These are phyloP conservation scores for Telenomus remus DNA, from an alignment of 1,140 invertebrate species.

Conservation along the genomic window DNA sequence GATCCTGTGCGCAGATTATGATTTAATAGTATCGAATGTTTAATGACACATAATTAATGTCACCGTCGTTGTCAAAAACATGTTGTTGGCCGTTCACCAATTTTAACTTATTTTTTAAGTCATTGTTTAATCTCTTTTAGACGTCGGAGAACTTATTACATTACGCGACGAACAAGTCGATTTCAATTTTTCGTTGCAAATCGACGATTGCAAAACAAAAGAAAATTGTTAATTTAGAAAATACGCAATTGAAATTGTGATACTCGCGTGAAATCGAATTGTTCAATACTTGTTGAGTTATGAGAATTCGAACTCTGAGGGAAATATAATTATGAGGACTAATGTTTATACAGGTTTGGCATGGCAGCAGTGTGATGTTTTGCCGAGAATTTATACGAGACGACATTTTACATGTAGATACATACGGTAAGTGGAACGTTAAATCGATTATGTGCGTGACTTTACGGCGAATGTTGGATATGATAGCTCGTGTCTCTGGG, in stretches of 20 bases:
- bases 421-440: constrained; percentile 59
- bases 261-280: too few relatives aligned
- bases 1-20: constrained; percentile 30
- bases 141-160: too few relatives aligned
- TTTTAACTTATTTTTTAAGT: too few relatives aligned
- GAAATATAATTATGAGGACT: constrained; percentile 1
- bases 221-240: not conserved
- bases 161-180: too few relatives aligned
- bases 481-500: constrained; percentile 59
- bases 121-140: too few relatives aligned
- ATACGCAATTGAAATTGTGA: constrained; percentile 20
- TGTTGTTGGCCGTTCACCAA: constrained; percentile 7
- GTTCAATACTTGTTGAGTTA: not conserved
- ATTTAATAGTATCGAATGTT: constrained; percentile 46
- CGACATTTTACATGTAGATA: constrained; percentile 43
- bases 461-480: constrained; percentile 56
- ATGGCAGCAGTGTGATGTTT: constrained; percentile 25
- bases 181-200: too few relatives aligned
- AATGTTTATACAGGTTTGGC: not conserved
- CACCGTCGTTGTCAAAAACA: constrained; percentile 29
- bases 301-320: too few relatives aligned
- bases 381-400: constrained; percentile 42
- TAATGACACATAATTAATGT: constrained; percentile 51
- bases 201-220: too few relatives aligned
- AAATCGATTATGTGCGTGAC: constrained; percentile 63